These are phyloP conservation scores for Fringilla coelebs DNA, from an alignment of 2,797 vertebrate genomes.

Conservation along the genomic window DNA sequence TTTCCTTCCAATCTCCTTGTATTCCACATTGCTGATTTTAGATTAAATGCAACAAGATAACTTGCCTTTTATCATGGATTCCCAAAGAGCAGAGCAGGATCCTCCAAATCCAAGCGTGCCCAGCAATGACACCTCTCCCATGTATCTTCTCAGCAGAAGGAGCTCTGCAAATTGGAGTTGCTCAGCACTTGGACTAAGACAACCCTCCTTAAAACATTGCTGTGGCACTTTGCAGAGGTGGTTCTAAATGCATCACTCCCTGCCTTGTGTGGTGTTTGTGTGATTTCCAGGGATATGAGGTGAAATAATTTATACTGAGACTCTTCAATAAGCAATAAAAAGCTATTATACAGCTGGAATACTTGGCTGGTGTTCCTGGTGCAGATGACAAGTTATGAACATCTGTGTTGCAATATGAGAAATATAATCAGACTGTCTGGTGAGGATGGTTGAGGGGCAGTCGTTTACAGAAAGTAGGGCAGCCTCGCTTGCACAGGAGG, in stretches of 20 bases:
- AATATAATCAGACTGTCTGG: not conserved
- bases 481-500: not conserved
- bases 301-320: not conserved
- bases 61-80: not conserved
- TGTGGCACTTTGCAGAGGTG: not conserved
- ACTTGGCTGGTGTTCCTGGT: not conserved
- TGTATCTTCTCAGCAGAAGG: not conserved
- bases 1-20: not conserved
- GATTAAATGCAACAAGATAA: not conserved
- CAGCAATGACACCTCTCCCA: not conserved
- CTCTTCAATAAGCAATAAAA: not conserved
- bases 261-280: not conserved
- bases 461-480: not conserved
- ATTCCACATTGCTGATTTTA: not conserved
- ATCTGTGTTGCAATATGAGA: not conserved
- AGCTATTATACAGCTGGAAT: not conserved
- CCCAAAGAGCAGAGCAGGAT: not conserved
- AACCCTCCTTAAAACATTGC: not conserved
- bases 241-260: constrained; percentile 25
- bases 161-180: not conserved
- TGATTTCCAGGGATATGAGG: not conserved
- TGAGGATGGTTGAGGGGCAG: not conserved
- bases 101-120: not conserved
- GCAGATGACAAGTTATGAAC: not conserved
- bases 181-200: not conserved